Percentiles rank a stretch among this genome's conserved stretches.
phyloP scores from a whole-genome alignment of 2,888 invertebrate genomes.

The Tetramorium bicarinatum region DNA sequence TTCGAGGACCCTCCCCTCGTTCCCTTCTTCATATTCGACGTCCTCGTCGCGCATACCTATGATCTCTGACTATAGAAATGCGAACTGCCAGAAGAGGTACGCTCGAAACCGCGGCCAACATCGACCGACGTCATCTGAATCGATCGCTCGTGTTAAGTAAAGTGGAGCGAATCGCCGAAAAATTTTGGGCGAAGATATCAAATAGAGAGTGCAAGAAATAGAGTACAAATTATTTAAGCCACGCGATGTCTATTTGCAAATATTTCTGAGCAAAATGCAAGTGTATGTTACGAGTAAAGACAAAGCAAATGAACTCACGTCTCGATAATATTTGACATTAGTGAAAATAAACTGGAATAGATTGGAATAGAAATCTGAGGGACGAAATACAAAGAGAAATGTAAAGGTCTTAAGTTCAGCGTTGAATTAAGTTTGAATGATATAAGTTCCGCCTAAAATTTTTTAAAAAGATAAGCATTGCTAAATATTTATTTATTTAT shows the following conservation, averaged over 20 bases:
- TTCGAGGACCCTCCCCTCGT: constrained; percentile 31
- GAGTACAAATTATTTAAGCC: constrained; percentile 25
- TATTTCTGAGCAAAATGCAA: not conserved
- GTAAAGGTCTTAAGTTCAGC: not conserved
- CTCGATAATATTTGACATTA: not conserved
- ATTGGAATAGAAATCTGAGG: not conserved
- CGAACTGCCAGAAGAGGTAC: constrained; percentile 9
- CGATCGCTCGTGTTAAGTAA: constrained; percentile 7
- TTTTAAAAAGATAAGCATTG: not conserved
- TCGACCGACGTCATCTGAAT: constrained; percentile 26
- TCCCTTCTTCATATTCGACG: not conserved
- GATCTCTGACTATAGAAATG: constrained; percentile 29
- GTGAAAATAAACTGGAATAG: not conserved
- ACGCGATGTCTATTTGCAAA: not conserved
- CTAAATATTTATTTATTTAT: not conserved
- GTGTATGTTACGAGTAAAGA: not conserved
- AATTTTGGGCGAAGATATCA: not conserved
- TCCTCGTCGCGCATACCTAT: constrained; percentile 18
- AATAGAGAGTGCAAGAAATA: not conserved
- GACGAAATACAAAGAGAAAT: not conserved
- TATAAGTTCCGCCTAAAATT: not conserved
- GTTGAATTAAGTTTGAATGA: not conserved
- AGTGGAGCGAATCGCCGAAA: constrained; percentile 1
- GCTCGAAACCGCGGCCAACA: constrained; percentile 30
- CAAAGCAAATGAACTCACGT: not conserved